Evolutionary conservation across 2,113 vertebrate species (phyloP).

Genomic region (Nerophis lumbriciformis): DNA sequence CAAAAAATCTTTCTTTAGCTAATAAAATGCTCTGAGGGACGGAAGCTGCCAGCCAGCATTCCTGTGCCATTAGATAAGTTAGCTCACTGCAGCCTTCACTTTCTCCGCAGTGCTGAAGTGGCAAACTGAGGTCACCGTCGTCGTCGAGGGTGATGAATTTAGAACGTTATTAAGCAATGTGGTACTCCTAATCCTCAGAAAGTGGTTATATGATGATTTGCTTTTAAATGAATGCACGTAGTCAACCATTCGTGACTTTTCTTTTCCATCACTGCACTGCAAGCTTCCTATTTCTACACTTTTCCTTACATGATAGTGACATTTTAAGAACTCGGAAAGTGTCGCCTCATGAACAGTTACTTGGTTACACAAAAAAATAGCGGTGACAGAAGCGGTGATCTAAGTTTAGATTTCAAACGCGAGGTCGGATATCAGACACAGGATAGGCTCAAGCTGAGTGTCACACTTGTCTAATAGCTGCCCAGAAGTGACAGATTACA

Average conservation of each 20-base stretch:
- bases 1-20: constrained; percentile 60
- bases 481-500: constrained; percentile 48
- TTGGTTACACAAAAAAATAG: constrained; percentile 4
- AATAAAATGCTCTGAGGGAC: constrained; percentile 66
- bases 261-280: background rate
- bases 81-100: constrained; percentile 64
- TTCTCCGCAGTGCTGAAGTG: constrained; percentile 69
- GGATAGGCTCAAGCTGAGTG: constrained; percentile 17
- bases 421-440: constrained; percentile 34
- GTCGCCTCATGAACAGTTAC: constrained; percentile 13
- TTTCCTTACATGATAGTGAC: background rate
- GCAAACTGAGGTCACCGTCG: constrained; percentile 64
- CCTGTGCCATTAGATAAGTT: constrained; percentile 73
- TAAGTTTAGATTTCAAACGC: constrained; percentile 44
- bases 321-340: background rate
- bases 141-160: constrained; percentile 38
- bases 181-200: constrained; percentile 31
- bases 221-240: constrained; percentile 21
- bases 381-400: constrained; percentile 10
- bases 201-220: constrained; percentile 32
- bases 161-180: constrained; percentile 35
- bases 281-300: background rate
- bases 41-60: constrained; percentile 70
- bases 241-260: constrained; percentile 13
- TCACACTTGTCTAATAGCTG: constrained; percentile 47